Conservation (phyloP, 1,140 invertebrate genomes). For the Drosophila sechellia region DNA sequence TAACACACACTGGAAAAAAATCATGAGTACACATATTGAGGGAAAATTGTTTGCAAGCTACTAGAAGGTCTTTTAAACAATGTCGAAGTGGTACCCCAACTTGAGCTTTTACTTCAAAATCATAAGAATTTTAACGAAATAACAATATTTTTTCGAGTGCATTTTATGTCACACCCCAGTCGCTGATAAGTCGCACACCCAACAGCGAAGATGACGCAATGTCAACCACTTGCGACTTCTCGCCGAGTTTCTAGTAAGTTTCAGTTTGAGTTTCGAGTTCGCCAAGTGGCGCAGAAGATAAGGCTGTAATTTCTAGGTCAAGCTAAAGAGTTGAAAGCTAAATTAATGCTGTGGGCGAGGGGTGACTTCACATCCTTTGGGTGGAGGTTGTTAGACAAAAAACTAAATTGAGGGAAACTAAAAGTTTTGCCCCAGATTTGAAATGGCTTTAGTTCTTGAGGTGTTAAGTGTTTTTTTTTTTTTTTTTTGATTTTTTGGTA, state of each 20-base stretch:
- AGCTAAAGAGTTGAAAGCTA: constrained; percentile 33
- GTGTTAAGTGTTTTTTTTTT: constrained; percentile 22
- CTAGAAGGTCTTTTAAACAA: too few species aligned
- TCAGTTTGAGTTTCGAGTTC: constrained; percentile 3
- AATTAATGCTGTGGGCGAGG: constrained; percentile 7
- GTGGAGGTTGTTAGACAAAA: constrained; percentile 11
- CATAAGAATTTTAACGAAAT: too few species aligned
- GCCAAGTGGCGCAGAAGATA: constrained; percentile 28
- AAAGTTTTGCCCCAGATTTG: constrained; percentile 46
- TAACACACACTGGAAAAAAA: background rate
- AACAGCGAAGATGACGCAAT: constrained; percentile 24
- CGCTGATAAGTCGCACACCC: constrained; percentile 51
- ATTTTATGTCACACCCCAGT: constrained; percentile 22
- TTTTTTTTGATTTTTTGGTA: constrained; percentile 19
- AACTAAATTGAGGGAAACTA: constrained; percentile 48
- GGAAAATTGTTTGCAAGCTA: background rate
- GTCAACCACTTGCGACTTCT: constrained; percentile 44
- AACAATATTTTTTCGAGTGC: background rate
- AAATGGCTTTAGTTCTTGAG: constrained; percentile 32
- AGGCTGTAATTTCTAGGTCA: constrained; percentile 57
- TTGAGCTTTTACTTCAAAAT: too few species aligned
- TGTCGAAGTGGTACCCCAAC: too few species aligned
- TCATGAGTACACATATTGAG: too few species aligned
- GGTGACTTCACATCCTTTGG: background rate
- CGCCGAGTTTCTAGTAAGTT: constrained; percentile 15